Evolutionary conservation across 2,797 vertebrate species (phyloP), one percentile per base, ranked within the genome.

Genomic region (Ptychadena robeensis): DNA sequence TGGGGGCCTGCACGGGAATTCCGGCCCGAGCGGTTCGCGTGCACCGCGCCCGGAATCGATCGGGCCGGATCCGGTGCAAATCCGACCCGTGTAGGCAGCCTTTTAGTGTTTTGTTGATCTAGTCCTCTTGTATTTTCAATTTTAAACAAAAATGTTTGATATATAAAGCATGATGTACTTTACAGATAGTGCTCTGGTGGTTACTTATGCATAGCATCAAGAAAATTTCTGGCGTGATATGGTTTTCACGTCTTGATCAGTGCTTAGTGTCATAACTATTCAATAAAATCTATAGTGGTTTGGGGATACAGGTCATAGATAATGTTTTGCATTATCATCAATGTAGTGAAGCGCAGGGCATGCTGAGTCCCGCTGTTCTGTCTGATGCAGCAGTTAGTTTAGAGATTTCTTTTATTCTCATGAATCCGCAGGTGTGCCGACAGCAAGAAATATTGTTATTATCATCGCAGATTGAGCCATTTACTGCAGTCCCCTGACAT

Each of bases 251-350:
- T 75, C 76, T 14, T 76, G 37, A 80, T 80, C 72, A 64, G 53
- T 73, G 78, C 66, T 28, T 37, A 74, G 25, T 80, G 82, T n/a
- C 53, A 76, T 80, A 80, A 18, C 38, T 53, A 71, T 76, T 80
- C 78, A 85, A n/a, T 71, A 76, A 80, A 80, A 80, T 85, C 57
- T 73, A 76, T 48, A 68, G 69, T 74, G 77, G 35, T 75, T 80
- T 61, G 53, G 75, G 71, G 65, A 40, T 64, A n/a, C 40, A 85
- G 82, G 53, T 80, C 82, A 79, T 27, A 53, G 57, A 76, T 76
- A 65, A 76, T 76, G 72, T 65, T 80, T 67, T 70, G 82, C 72
- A 80, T 80, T 75, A 80, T 85, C 57, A 66, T 78, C n/a, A 69
- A 85, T n/a, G 77, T 68, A 40, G 74, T 30, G 57, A 37, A 75